Evolutionary conservation across 1,140 invertebrate genomes (phyloP).

Genomic region (Leptopilina clavipes): DNA sequence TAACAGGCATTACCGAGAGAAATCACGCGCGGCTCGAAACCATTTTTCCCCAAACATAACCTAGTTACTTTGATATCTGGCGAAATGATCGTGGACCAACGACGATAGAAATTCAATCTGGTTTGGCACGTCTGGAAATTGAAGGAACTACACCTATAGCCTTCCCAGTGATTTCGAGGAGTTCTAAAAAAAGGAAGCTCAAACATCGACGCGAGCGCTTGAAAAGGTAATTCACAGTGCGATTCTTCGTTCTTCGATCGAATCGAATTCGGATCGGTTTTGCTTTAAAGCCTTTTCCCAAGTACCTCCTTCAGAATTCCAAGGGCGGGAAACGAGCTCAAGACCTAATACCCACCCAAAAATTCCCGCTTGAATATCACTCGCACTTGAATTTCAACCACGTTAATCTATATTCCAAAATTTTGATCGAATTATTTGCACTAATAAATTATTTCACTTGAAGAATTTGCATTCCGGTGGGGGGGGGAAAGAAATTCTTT

Average conservation of each 20-base stretch:
- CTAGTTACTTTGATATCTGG: conserved; percentile 61
- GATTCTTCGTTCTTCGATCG: conserved; percentile 53
- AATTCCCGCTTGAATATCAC: conserved; percentile 4
- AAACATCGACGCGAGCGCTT: conserved; percentile 38
- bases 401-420: conserved; percentile 4
- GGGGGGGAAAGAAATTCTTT: no score
- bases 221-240: conserved; percentile 63
- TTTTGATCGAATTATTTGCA: neutral
- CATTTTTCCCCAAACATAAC: conserved; percentile 63
- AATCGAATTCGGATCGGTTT: conserved; percentile 43
- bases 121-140: conserved; percentile 65
- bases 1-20: conserved; percentile 44
- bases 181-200: conserved; percentile 38
- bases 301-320: conserved; percentile 40
- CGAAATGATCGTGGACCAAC: conserved; percentile 59
- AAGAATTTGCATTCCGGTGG: neutral
- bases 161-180: conserved; percentile 52
- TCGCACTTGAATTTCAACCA: neutral
- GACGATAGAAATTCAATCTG: conserved; percentile 70
- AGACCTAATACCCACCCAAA: conserved; percentile 6
- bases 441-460: neutral
- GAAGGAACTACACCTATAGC: conserved; percentile 59
- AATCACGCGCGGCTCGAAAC: conserved; percentile 58
- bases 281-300: conserved; percentile 38
- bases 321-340: conserved; percentile 36